These are phyloP conservation scores for Pseudobourletiella spinata DNA, from an alignment of 1,140 invertebrate species.

Conservation along the genomic window DNA sequence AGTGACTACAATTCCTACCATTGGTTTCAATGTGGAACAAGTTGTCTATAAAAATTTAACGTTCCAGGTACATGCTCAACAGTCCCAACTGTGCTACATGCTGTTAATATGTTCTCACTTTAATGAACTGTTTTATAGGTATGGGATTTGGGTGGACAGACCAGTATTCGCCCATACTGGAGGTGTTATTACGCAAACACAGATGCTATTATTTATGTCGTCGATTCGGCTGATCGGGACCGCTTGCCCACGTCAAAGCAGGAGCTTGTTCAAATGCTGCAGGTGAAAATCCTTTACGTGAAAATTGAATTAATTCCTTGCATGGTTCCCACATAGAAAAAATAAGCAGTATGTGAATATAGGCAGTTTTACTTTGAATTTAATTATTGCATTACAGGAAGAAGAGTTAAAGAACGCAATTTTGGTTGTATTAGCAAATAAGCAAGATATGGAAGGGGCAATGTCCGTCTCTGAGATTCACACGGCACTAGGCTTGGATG, in stretches of 20 bases:
- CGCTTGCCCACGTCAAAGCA: constrained; percentile 98
- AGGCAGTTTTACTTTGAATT: too few relatives aligned
- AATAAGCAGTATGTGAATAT: too few relatives aligned
- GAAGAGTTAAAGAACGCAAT: constrained; percentile 93
- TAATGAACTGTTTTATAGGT: constrained; percentile 39
- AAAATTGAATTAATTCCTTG: background rate
- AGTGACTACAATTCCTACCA: constrained; percentile 98
- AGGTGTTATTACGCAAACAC: constrained; percentile 99
- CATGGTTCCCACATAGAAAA: background rate
- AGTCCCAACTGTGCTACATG: background rate
- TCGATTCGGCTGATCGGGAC: constrained; percentile 97
- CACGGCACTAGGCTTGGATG: constrained; percentile 86
- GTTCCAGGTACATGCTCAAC: constrained; percentile 60
- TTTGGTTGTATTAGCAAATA: constrained; percentile 96
- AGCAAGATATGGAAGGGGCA: constrained; percentile 78
- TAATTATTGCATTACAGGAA: too few relatives aligned
- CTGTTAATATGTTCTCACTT: background rate
- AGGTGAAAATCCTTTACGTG: too few relatives aligned
- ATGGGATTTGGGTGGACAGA: constrained; percentile 98
- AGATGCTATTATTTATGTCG: constrained; percentile 99
- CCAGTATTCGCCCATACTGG: constrained; percentile 98
- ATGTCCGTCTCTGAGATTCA: constrained; percentile 94
- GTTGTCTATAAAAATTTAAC: constrained; percentile 93
- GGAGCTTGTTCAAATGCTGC: constrained; percentile 54
- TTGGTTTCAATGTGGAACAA: constrained; percentile 97